A percentile compares a stretch with the other conserved stretches of the same genome.
Conservation (phyloP, 2,113 vertebrate species). For the Anser cygnoides region DNA sequence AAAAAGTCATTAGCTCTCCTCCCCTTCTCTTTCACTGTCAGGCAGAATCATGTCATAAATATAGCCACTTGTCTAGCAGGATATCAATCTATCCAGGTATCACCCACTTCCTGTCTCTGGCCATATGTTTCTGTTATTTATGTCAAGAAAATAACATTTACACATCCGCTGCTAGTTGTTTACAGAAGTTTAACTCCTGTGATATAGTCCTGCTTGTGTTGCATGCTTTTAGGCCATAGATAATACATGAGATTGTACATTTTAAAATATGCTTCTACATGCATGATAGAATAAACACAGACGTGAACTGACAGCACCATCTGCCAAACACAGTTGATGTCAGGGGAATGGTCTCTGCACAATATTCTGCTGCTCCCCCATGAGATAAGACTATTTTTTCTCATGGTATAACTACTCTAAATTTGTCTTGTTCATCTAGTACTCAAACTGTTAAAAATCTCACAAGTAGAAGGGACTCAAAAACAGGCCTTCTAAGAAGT, state of each 20-base stretch:
- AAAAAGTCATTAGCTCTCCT: constrained; percentile 78
- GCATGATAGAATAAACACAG: constrained; percentile 85
- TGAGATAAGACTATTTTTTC: constrained; percentile 80
- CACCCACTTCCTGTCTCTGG: constrained; percentile 83
- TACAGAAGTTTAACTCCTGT: constrained; percentile 87
- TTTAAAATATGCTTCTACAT: constrained; percentile 83
- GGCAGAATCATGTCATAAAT: constrained; percentile 81
- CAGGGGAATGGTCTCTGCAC: constrained; percentile 74
- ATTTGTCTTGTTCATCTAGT: constrained; percentile 82
- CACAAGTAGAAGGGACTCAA: neutral
- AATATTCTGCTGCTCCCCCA: constrained; percentile 74
- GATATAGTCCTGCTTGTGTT: constrained; percentile 79
- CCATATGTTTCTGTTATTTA: constrained; percentile 92
- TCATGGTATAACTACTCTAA: constrained; percentile 74
- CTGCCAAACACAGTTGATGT: constrained; percentile 84
- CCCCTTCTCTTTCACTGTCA: constrained; percentile 80
- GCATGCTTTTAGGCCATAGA: constrained; percentile 86
- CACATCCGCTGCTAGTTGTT: constrained; percentile 83
- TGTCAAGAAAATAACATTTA: constrained; percentile 88
- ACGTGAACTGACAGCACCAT: constrained; percentile 85
- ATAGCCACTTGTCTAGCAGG: constrained; percentile 74
- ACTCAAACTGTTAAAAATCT: constrained; percentile 74
- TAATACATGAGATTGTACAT: constrained; percentile 82
- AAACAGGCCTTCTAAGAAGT: neutral
- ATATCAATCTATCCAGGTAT: constrained; percentile 80